These are phyloP conservation scores for Ptychoptera albimana DNA, from an alignment of 2,888 invertebrate genomes.

Conservation along the genomic window DNA sequence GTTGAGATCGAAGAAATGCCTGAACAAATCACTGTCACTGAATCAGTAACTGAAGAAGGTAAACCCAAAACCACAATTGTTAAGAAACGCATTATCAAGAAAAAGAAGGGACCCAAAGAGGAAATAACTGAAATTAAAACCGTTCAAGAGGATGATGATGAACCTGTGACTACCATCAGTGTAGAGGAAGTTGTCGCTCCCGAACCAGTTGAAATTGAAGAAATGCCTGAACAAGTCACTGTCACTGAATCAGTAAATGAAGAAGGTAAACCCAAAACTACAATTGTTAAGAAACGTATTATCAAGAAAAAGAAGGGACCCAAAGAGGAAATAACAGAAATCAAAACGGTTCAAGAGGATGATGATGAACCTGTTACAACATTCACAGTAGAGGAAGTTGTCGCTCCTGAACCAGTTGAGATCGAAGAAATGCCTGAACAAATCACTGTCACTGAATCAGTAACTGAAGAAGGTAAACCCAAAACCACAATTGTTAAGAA, in stretches of 20 bases:
- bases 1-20: slow-evolving; percentile 16
- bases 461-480: slow-evolving; percentile 19
- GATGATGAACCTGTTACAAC: slow-evolving; percentile 20
- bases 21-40: slow-evolving; percentile 10
- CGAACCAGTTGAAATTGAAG: slow-evolving; percentile 9
- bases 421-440: slow-evolving; percentile 11
- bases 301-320: slow-evolving; percentile 23
- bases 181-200: slow-evolving; percentile 20
- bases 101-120: slow-evolving; percentile 22
- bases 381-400: slow-evolving; percentile 17
- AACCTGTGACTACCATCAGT: slow-evolving; percentile 21
- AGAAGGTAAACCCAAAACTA: slow-evolving; percentile 20
- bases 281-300: slow-evolving; percentile 21
- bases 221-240: slow-evolving; percentile 21
- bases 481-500: slow-evolving; percentile 18
- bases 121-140: slow-evolving; percentile 28
- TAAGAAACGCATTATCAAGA: slow-evolving; percentile 22
- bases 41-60: slow-evolving; percentile 12
- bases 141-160: slow-evolving; percentile 24
- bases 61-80: slow-evolving; percentile 17
- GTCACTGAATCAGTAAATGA: slow-evolving; percentile 21
- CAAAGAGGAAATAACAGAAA: slow-evolving; percentile 18
- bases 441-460: slow-evolving; percentile 20
- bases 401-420: slow-evolving; percentile 16
- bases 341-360: slow-evolving; percentile 19